Percentiles rank a stretch among this genome's conserved stretches.
phyloP scores from a whole-genome alignment of 2,888 invertebrate genomes.

The Uropetala carovei region DNA sequence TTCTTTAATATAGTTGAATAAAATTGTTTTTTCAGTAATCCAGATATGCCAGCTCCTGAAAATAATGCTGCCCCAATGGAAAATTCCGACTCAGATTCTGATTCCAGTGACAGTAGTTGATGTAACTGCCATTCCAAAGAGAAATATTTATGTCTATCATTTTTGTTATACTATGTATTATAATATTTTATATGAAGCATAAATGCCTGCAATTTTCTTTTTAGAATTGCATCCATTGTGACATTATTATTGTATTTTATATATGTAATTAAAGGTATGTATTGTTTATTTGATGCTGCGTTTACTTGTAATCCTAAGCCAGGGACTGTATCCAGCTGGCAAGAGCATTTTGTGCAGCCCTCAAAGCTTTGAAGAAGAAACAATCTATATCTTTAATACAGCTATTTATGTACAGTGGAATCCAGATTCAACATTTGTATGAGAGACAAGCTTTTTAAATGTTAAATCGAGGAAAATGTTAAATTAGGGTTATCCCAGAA shows the following conservation, averaged over 20 bases:
- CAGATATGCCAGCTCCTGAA: slow-evolving; percentile 62
- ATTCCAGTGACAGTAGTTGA: slow-evolving; percentile 7
- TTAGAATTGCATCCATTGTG: background rate
- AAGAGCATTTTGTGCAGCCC: no score
- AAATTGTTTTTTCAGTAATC: slow-evolving; percentile 29
- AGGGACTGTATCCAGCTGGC: no score
- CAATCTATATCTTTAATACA: no score
- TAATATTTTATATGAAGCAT: background rate
- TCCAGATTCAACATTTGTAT: no score
- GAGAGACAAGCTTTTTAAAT: no score
- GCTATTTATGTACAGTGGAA: no score
- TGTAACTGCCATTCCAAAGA: background rate
- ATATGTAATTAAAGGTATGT: background rate
- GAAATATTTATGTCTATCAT: background rate
- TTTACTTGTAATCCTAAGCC: no score
- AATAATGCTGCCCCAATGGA: slow-evolving; percentile 14
- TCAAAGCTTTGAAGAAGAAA: no score
- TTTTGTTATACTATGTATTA: slow-evolving; percentile 16
- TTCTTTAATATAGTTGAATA: background rate
- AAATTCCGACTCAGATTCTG: slow-evolving; percentile 31
- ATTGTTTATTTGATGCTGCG: background rate
- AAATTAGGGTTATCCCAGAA: no score
- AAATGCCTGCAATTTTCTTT: background rate
- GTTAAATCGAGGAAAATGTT: no score
- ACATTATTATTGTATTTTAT: background rate